Evolutionary conservation across 2,888 invertebrate genomes (phyloP).

Genomic region (Chrysotoxum bicinctum): DNA sequence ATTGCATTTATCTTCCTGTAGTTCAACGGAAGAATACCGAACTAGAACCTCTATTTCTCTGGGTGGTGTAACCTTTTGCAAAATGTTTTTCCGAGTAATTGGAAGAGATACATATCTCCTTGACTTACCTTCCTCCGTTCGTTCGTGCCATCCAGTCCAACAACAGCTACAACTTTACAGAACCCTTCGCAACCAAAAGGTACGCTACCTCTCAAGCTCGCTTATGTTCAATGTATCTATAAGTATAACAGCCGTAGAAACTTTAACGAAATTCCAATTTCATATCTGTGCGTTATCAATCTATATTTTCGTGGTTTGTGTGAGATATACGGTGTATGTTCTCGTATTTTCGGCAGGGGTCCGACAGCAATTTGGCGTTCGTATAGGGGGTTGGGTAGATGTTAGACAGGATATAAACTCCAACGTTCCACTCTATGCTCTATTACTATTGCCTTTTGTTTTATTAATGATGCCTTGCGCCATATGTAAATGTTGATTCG

Average conservation of each 20-base stretch:
- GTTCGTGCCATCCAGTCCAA: not conserved
- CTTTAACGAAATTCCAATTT: conserved; percentile 68
- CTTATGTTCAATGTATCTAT: not conserved
- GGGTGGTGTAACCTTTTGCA: conserved; percentile 35
- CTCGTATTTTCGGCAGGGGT: not conserved
- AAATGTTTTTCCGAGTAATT: conserved; percentile 27
- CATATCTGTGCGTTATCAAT: conserved; percentile 68
- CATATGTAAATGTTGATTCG: conserved; percentile 68
- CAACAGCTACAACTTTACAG: not conserved
- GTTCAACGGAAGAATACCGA: conserved; percentile 1
- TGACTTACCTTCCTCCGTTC: not conserved
- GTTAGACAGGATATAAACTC: conserved; percentile 52
- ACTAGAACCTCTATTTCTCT: not conserved
- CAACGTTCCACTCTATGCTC: conserved; percentile 31
- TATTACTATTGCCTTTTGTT: conserved; percentile 64
- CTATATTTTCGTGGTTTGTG: conserved; percentile 41
- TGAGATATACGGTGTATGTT: not conserved
- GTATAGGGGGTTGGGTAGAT: not conserved
- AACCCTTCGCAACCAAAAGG: conserved; percentile 5
- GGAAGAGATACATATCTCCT: conserved; percentile 33
- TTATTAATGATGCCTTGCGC: conserved; percentile 64
- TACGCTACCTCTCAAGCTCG: not conserved
- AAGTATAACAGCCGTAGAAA: conserved; percentile 31
- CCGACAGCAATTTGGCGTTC: conserved; percentile 9
- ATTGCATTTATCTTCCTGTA: conserved; percentile 59